Percentiles rank a stretch among this genome's conserved stretches.
These are phyloP conservation scores for Pristionchus arcanus DNA, from an alignment of 2,888 invertebrate genomes.

Conservation along the genomic window DNA sequence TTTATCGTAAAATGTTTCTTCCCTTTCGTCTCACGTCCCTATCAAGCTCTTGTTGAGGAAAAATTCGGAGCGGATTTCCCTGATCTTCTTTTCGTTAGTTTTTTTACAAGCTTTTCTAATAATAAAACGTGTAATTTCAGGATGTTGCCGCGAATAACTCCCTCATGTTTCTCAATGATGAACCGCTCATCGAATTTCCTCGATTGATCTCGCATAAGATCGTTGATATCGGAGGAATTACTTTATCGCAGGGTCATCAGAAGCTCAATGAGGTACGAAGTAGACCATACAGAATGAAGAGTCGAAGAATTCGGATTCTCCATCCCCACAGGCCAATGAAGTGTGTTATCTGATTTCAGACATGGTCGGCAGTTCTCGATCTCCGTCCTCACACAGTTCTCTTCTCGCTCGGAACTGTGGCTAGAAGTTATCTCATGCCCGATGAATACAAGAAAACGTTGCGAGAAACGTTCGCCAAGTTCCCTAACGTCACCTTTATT, in stretches of 20 bases:
- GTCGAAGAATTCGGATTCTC: no score
- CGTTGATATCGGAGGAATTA: conserved; percentile 50
- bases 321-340: no score
- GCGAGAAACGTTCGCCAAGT: conserved; percentile 35
- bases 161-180: conserved; percentile 36
- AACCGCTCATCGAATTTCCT: conserved; percentile 53
- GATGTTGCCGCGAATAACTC: conserved; percentile 23
- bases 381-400: conserved; percentile 48
- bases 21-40: neutral
- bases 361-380: conserved; percentile 21
- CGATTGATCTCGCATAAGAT: conserved; percentile 25
- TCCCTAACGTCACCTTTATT: conserved; percentile 47
- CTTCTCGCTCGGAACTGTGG: conserved; percentile 32
- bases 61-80: conserved; percentile 44
- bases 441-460: conserved; percentile 52
- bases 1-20: conserved; percentile 20
- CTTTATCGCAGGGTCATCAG: neutral
- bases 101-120: neutral
- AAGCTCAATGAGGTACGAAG: conserved; percentile 36
- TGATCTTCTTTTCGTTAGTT: conserved; percentile 37
- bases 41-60: neutral
- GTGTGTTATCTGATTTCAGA: no score
- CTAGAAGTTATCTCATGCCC: conserved; percentile 40
- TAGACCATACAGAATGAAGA: no score
- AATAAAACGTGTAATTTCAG: neutral